Evolutionary conservation across 2,888 invertebrate species (phyloP).

Genomic region (Tiliacea citrago): DNA sequence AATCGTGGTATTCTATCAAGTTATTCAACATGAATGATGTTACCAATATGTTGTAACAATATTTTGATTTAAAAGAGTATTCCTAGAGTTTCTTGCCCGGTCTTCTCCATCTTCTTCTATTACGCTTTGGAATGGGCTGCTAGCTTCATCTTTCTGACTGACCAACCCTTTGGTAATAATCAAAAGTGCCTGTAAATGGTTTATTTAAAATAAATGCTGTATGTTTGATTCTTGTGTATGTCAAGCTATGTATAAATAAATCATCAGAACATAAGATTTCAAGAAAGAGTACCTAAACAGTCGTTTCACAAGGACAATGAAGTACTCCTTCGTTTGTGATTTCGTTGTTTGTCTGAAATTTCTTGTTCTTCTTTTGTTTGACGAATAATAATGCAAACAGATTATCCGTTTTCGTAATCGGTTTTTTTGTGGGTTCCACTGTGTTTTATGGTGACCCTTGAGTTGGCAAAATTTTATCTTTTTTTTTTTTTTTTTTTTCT

Average conservation of each 20-base stretch:
- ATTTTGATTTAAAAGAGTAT: too few species aligned
- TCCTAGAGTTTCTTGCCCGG: too few species aligned
- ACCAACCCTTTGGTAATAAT: too few species aligned
- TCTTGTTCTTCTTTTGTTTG: slow-evolving; percentile 11
- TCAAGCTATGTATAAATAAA: slow-evolving; percentile 24
- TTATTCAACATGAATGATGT: neutral
- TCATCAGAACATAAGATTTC: slow-evolving; percentile 7
- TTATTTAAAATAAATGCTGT: too few species aligned
- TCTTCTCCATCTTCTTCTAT: too few species aligned
- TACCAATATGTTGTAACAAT: too few species aligned
- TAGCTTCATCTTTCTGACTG: too few species aligned
- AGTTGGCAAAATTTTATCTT: too few species aligned
- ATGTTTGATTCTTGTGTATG: neutral
- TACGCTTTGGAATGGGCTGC: too few species aligned
- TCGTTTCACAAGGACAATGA: slow-evolving; percentile 12
- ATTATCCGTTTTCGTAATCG: neutral
- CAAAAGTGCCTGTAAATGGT: too few species aligned
- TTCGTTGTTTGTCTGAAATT: slow-evolving; percentile 7
- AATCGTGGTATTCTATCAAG: neutral
- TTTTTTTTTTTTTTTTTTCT: too few species aligned
- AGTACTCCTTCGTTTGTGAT: neutral
- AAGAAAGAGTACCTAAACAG: neutral
- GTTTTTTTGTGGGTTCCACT: neutral
- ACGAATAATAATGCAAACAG: neutral
- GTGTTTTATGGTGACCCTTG: neutral